Evolutionary conservation across 2,888 invertebrate species (phyloP).

Genomic region (Malthinus flaveolus): DNA sequence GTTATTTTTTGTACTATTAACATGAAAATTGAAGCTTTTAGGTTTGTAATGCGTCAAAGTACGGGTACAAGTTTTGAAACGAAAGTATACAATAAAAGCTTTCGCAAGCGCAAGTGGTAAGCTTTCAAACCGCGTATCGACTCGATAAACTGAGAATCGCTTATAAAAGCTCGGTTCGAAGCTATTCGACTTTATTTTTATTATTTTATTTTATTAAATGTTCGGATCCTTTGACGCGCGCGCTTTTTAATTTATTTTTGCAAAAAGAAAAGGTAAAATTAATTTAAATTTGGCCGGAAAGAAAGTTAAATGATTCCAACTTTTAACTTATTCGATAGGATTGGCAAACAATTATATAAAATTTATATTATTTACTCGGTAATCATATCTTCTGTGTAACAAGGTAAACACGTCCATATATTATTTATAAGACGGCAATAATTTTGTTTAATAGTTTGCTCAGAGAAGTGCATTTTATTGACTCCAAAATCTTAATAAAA

Average conservation of each 20-base stretch:
- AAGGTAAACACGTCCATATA: no score
- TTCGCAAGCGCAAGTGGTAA: slow-evolving; percentile 33
- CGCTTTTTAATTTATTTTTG: neutral
- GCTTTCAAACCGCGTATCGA: slow-evolving; percentile 45
- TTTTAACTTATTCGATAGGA: no score
- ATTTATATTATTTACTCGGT: no score
- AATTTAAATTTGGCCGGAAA: no score
- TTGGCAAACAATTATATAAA: no score
- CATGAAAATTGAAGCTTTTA: slow-evolving; percentile 5
- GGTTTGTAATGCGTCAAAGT: slow-evolving; percentile 17
- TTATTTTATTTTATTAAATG: slow-evolving; percentile 27
- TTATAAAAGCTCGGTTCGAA: slow-evolving; percentile 38
- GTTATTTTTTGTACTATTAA: neutral
- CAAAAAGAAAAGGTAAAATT: no score
- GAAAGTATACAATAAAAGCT: slow-evolving; percentile 25
- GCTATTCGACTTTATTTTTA: slow-evolving; percentile 41
- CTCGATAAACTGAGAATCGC: slow-evolving; percentile 45
- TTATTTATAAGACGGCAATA: no score
- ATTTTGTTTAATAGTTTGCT: no score
- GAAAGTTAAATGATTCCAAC: no score
- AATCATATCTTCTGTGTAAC: no score
- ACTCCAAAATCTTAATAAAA: neutral
- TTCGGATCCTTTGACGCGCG: neutral
- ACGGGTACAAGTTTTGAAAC: slow-evolving; percentile 12
- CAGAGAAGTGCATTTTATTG: no score